Base-by-base conservation (phyloP, 2,113 vertebrate genomes). In the Muntiacus reevesi region DNA sequence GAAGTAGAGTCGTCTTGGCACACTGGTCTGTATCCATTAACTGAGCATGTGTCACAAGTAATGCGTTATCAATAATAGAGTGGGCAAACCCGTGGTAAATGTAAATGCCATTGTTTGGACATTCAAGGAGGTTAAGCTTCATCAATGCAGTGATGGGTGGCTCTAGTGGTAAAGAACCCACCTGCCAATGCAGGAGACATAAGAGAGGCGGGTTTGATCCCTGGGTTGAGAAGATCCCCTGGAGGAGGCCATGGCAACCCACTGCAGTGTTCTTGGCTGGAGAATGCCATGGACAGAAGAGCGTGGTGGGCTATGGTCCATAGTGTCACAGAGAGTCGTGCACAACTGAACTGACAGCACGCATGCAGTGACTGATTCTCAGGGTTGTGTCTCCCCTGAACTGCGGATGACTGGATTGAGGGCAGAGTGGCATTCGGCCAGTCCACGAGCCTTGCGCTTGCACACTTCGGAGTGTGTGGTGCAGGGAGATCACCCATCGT, bases 311-410 rank as follows among this genome's bases (percentile, higher is more conserved):
- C 40, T 76, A 12, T 27, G 40, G 40, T 76, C 71, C 71, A 76
- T 4, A 27, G 12, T 3, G 40, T 76, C 0, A 0, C 12, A 27
- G 15, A 43, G 71, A 7, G 71, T 76, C 0, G 0, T 7, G 40
- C 40, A 76, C 71, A 76, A 2, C 23, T 76, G 6, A 43, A 27
- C 23, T 0, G 1, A 43, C 23, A 43, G 71, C 40, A 76, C 0
- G 6, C 36, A 4, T 7, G 12, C 33, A 21, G 21, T 36, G 81
- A 27, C 10, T 54, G n/a, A 40, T 17, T 79, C 45, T 84, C 17
- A 64, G 52, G 7, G 2, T 7, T 14, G 11, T 15, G 23, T 15
- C 16, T 89, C 9, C 5, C 7, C 45, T 14, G 43, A 7, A 19
- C 13, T 36, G 17, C 12, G 30, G 12, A 30, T 3, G 7, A 10